Evolutionary conservation across 2,888 invertebrate species (phyloP).

Genomic region (Nemapogon koenigi): DNA sequence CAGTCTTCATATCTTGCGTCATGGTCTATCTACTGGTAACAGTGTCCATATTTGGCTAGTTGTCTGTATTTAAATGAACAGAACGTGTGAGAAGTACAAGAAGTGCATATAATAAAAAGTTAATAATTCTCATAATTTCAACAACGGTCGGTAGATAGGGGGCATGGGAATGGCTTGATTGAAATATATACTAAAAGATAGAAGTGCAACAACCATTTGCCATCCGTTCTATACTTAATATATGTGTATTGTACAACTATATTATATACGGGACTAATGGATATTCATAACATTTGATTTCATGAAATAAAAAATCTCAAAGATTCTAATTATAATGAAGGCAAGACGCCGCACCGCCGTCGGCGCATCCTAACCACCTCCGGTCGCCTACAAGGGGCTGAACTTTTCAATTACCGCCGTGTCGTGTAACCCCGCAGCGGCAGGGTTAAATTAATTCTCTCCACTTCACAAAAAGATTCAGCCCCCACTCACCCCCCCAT

Average conservation of each 20-base stretch:
- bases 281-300: not conserved
- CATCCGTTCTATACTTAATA: no score
- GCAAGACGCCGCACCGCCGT: slow-evolving; percentile 7
- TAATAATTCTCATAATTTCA: no score
- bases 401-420: slow-evolving; percentile 64
- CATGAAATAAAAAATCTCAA: not conserved
- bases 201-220: no score
- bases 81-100: no score
- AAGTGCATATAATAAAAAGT: no score
- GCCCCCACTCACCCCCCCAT: slow-evolving; percentile 19
- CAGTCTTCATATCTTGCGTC: no score
- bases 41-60: no score
- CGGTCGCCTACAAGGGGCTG: slow-evolving; percentile 56
- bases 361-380: slow-evolving; percentile 25
- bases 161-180: no score
- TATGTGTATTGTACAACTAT: not conserved
- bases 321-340: slow-evolving; percentile 3
- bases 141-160: no score
- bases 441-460: slow-evolving; percentile 63
- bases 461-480: slow-evolving; percentile 65
- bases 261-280: not conserved
- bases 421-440: slow-evolving; percentile 65
- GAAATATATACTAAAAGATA: no score
- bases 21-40: no score
- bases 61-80: no score